Evolutionary conservation across 2,888 invertebrate genomes (phyloP).

Genomic region (Nasonia oneida): DNA sequence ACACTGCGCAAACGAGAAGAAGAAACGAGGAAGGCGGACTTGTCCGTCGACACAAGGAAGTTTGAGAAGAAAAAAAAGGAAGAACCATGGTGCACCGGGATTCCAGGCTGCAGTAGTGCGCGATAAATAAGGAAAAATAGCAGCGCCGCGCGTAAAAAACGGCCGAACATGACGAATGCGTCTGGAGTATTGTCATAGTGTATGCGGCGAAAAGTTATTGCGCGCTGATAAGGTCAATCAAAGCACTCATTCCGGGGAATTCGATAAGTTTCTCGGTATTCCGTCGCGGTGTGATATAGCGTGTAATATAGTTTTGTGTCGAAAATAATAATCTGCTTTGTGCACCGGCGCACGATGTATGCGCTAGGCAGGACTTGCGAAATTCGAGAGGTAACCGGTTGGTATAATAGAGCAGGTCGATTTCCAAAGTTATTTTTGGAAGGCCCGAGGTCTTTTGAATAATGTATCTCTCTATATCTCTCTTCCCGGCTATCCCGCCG

Average conservation of each 20-base stretch:
- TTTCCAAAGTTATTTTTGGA: not conserved
- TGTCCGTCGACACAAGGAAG: too few relatives aligned
- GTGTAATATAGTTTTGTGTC: not conserved
- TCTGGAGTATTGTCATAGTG: not conserved
- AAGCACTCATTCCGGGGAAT: not conserved
- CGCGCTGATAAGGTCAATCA: not conserved
- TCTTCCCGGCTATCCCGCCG: not conserved
- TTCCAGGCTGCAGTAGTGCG: too few relatives aligned
- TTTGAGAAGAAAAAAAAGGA: not conserved
- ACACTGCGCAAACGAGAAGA: not conserved
- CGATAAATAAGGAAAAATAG: too few relatives aligned
- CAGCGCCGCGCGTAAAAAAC: not conserved
- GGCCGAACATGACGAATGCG: not conserved
- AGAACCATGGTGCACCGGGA: not conserved
- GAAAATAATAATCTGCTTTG: not conserved
- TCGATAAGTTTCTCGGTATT: slow-evolving; percentile 2
- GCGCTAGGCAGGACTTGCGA: not conserved
- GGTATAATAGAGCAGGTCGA: not conserved
- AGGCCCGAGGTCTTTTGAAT: not conserved
- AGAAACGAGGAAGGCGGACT: slow-evolving; percentile 5
- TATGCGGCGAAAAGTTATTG: not conserved
- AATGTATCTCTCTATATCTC: not conserved
- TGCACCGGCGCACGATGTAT: not conserved
- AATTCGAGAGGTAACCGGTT: not conserved
- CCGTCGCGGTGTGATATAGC: not conserved